Evolutionary conservation across 2,113 vertebrate species (phyloP), one percentile per base, ranked within the genome.

Genomic region (Trachemys scripta): DNA sequence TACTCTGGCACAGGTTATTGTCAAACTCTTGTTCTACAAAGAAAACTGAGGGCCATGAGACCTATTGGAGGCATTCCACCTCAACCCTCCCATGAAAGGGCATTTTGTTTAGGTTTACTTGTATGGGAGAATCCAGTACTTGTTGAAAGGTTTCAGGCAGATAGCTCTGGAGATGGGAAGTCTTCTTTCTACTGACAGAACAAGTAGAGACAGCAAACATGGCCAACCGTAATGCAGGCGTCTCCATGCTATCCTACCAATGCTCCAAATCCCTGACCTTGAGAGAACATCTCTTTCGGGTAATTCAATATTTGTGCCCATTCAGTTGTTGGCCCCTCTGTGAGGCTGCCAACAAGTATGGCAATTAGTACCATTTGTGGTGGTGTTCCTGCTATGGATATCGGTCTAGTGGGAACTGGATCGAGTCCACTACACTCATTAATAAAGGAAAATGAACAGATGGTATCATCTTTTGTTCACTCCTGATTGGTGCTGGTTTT

Each of bases 401-500:
- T 72, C 84, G 25, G 53, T 95, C 88, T 80, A 2, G 17, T 85
- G 54, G 78, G 50, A 96, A 51, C 2, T 94, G 80, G 54, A 85
- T 19, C 7, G 24, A 90, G 27, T 54, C 47, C 80, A 72, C 72
- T 85, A 14, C 17, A 85, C 29, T 89, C 0, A 65, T 81, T 93
- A 90, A 83, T 65, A 8, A 59, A 79, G 80, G 88, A 83, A 90
- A 83, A 75, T 25, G 53, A 97, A 90, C 91, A 93, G 88, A 91
- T 92, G 84, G 65, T 75, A 29, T 12, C 57, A 90, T 85, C 19
- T 87, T 93, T 80, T 84, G 49, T 27, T 76, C 49, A 78, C 82
- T 85, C 83, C 88, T 38, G 95, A 10, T 90, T 87, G 81, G 2
- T 13, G 1, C 17, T 94, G 87, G 62, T 95, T 22, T 76, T 94